These are phyloP conservation scores for Columba guinea DNA, from an alignment of 2,797 vertebrate species.

Conservation along the genomic window DNA sequence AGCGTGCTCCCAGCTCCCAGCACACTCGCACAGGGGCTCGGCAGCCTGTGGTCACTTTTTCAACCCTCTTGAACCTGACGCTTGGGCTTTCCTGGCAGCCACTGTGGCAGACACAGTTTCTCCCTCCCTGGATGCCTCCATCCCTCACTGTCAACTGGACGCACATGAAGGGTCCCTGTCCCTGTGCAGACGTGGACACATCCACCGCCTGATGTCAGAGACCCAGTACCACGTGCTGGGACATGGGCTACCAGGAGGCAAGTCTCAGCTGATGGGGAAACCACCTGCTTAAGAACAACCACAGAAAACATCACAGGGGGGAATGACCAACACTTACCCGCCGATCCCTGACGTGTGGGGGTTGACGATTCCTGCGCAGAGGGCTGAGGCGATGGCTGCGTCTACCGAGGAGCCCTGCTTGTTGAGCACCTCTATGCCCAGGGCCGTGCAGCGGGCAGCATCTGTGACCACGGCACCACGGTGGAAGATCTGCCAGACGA, in stretches of 20 bases:
- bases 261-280: background rate
- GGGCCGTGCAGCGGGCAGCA: conserved; percentile 87
- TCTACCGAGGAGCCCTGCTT: conserved; percentile 94
- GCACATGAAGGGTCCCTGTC: background rate
- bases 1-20: background rate
- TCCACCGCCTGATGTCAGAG: background rate
- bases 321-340: conserved; percentile 79
- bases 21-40: accelerated
- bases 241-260: background rate
- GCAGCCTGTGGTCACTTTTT: background rate
- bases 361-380: conserved; percentile 92
- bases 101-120: background rate
- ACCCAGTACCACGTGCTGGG: accelerated
- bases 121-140: background rate
- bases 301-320: accelerated
- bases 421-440: conserved; percentile 88
- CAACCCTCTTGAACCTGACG: background rate
- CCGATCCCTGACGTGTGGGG: conserved; percentile 95
- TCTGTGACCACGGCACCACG: conserved; percentile 95
- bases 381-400: conserved; percentile 87
- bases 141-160: accelerated
- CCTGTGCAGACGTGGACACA: accelerated
- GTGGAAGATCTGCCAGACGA: conserved; percentile 83
- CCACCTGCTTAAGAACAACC: background rate
- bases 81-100: background rate